Base-by-base conservation (phyloP, 2,888 invertebrate genomes). In the Muscina levida region DNA sequence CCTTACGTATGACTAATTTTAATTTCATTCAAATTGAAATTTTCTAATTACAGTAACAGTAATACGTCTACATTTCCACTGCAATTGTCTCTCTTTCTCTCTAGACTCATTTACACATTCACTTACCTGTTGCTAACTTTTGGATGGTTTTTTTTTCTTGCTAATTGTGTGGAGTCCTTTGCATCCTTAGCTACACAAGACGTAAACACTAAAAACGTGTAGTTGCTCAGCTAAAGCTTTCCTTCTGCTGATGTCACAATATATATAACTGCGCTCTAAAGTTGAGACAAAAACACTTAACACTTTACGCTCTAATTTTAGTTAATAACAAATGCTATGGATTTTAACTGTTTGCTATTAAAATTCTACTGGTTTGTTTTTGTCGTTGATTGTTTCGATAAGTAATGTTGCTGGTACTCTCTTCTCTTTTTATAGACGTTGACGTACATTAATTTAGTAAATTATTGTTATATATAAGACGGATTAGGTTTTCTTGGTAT, bases 381-480 rank as follows among this genome's bases (percentile, higher is more conserved):
- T 37, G 17, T 3, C 19, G 51, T 51, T 62, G 19, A 42, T 62
- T 42, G 37, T 59, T 39, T 19, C 19, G 1, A 22, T 24, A 53
- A 24, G 53, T 53, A n/a, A n/a, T n/a, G n/a, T n/a, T n/a, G n/a
- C n/a, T n/a, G n/a, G n/a, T n/a, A n/a, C n/a, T n/a, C n/a, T n/a
- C n/a, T n/a, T n/a, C n/a, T n/a, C n/a, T n/a, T n/a, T n/a, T n/a
- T n/a, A n/a, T n/a, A n/a, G n/a, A n/a, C n/a, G n/a, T n/a, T n/a
- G n/a, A n/a, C n/a, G n/a, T 53, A 1, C 31, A 22, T 13, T 62
- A 82, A 76, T 79, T 83, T 39, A 22, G 42, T 62, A 82, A 76
- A 82, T 83, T 83, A 83, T 83, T 83, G 83, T 83, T 75, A 68
- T 19, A 31, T 15, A 71, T 74, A 62, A 83, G 83, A 83, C 83